A percentile compares a stretch with the other conserved stretches of the same genome.
These are phyloP conservation scores for Dufourea novaeangliae DNA, from an alignment of 1,140 invertebrate genomes.

Conservation along the genomic window DNA sequence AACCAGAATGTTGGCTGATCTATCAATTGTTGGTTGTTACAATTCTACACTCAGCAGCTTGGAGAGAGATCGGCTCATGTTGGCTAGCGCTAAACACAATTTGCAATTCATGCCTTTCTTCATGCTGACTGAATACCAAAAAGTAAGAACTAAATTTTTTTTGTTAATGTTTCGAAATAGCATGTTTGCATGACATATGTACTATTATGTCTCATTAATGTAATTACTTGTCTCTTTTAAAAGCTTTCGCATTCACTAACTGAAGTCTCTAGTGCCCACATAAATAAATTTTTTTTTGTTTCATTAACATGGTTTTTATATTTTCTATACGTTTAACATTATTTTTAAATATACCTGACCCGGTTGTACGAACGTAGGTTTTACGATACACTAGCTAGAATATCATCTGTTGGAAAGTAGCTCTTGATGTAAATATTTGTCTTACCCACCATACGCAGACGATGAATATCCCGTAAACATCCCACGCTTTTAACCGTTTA, in stretches of 20 bases:
- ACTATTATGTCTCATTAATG: not conserved
- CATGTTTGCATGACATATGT: slow-evolving; percentile 3
- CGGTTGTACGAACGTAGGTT: slow-evolving; percentile 11
- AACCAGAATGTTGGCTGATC: slow-evolving; percentile 98
- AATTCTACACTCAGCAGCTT: slow-evolving; percentile 89
- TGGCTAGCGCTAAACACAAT: slow-evolving; percentile 97
- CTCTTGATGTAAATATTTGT: slow-evolving; percentile 44
- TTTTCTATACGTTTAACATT: not conserved
- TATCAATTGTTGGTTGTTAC: slow-evolving; percentile 97
- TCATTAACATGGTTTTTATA: not conserved
- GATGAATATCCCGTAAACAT: slow-evolving; percentile 24
- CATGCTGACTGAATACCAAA: slow-evolving; percentile 97
- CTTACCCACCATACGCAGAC: slow-evolving; percentile 1
- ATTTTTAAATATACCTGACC: slow-evolving; percentile 7
- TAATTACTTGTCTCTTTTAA: not conserved
- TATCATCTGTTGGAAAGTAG: slow-evolving; percentile 26
- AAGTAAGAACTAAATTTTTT: slow-evolving; percentile 81
- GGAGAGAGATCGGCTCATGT: slow-evolving; percentile 90
- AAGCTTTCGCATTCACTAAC: not conserved
- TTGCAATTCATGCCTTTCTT: slow-evolving; percentile 97
- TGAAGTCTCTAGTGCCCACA: not conserved
- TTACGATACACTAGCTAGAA: not conserved
- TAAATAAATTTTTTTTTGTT: no score
- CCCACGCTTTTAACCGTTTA: not conserved
- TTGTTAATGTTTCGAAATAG: slow-evolving; percentile 27